These are phyloP conservation scores for Eulemur albifrons DNA, from an alignment of 2,797 vertebrate species.

Conservation along the genomic window DNA sequence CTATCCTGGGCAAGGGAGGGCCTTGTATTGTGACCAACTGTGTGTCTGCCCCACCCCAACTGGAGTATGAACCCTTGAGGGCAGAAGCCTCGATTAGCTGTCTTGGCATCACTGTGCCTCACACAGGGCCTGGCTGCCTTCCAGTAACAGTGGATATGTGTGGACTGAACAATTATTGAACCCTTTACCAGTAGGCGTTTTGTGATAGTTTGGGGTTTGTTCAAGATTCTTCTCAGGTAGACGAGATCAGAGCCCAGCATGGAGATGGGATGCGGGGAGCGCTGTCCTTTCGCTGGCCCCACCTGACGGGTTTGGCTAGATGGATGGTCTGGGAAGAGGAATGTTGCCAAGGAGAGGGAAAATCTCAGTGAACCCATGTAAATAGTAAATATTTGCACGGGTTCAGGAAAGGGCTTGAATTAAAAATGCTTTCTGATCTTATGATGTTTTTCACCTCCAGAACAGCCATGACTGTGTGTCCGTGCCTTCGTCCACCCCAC, in stretches of 20 bases:
- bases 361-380: neutral
- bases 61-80: neutral
- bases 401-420: neutral
- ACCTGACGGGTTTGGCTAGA: neutral
- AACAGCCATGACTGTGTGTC: neutral
- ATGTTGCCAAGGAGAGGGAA: neutral
- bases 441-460: slow-evolving; percentile 33
- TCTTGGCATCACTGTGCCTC: neutral
- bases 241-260: neutral
- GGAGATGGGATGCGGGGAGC: too few relatives aligned
- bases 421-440: neutral
- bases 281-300: neutral
- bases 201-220: neutral
- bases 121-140: neutral
- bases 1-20: neutral
- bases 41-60: neutral
- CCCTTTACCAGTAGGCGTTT: neutral
- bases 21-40: neutral
- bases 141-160: neutral
- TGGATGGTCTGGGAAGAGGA: neutral
- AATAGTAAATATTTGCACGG: neutral
- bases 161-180: neutral
- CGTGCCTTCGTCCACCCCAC: neutral
- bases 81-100: neutral
- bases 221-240: neutral